Conservation (phyloP, 35 echinoderm and acorn worm species). For the Lytechinus pictus region DNA sequence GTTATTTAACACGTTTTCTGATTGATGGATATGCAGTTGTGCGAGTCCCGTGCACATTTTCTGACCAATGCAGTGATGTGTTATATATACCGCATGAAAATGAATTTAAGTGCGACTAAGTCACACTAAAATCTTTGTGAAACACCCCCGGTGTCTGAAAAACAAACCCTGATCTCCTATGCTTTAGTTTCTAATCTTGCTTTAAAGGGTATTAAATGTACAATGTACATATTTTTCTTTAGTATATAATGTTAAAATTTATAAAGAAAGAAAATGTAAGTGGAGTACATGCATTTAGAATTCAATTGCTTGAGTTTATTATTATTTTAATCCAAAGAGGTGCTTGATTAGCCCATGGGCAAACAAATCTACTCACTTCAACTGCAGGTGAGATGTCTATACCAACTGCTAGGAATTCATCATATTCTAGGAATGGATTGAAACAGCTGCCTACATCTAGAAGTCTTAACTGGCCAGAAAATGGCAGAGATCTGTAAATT, state of each 20-base stretch:
- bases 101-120: too few species aligned
- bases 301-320: not conserved
- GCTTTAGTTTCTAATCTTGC: not conserved
- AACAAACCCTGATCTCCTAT: not conserved
- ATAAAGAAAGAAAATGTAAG: not conserved
- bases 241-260: too few species aligned
- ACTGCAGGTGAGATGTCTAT: constrained; percentile 99
- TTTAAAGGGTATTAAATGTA: not conserved
- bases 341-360: not conserved
- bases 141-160: too few species aligned
- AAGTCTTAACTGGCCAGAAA: constrained; percentile 87
- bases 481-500: constrained; percentile 82
- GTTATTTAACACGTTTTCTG: too few species aligned
- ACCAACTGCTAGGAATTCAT: constrained; percentile 90
- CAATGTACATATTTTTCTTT: too few species aligned
- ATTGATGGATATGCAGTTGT: too few species aligned
- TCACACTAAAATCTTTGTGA: too few species aligned
- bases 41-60: too few species aligned
- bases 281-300: not conserved
- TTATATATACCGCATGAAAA: too few species aligned
- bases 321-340: not conserved
- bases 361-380: constrained; percentile 69
- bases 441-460: constrained; percentile 98
- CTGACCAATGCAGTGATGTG: too few species aligned
- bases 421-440: constrained; percentile 92